Evolutionary conservation across 2,888 invertebrate species (phyloP).

Genomic region (Agrotis puta): DNA sequence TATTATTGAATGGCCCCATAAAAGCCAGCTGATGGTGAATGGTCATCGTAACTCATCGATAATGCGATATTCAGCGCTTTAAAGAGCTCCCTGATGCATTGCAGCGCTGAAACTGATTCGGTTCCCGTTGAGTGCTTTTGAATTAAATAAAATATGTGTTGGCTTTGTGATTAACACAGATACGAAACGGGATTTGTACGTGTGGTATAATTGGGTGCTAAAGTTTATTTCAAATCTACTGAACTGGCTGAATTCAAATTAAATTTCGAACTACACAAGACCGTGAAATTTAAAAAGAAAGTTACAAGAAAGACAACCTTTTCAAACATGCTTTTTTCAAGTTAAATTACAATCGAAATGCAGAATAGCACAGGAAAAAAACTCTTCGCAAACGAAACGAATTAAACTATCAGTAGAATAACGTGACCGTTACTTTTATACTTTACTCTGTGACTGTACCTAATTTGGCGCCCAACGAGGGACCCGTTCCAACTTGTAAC

Average conservation of each 20-base stretch:
- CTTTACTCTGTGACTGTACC: conserved; percentile 80
- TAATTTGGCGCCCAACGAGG: conserved; percentile 89
- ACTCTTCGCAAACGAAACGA: conserved; percentile 78
- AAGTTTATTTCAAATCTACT: conserved; percentile 7
- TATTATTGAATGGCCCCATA: conserved; percentile 65
- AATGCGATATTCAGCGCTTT: conserved; percentile 66
- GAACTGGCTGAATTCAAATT: not conserved
- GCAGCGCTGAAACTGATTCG: conserved; percentile 60
- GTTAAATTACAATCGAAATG: conserved; percentile 76
- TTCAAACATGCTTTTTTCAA: conserved; percentile 41
- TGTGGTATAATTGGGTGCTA: conserved; percentile 5
- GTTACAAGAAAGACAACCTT: conserved; percentile 36
- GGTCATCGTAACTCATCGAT: conserved; percentile 68
- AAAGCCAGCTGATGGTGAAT: conserved; percentile 67
- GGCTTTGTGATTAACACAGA: conserved; percentile 50
- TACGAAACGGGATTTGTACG: not conserved
- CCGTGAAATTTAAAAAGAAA: conserved; percentile 34
- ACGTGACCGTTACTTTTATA: conserved; percentile 76
- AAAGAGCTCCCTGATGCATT: conserved; percentile 68
- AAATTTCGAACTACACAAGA: conserved; percentile 17
- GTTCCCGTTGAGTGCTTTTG: conserved; percentile 53
- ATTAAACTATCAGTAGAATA: conserved; percentile 87
- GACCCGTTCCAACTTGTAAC: conserved; percentile 89
- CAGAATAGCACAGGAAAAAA: conserved; percentile 74
- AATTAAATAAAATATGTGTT: conserved; percentile 58